Conservation (phyloP, 2,888 invertebrate genomes). For the Polia nebulosa region DNA sequence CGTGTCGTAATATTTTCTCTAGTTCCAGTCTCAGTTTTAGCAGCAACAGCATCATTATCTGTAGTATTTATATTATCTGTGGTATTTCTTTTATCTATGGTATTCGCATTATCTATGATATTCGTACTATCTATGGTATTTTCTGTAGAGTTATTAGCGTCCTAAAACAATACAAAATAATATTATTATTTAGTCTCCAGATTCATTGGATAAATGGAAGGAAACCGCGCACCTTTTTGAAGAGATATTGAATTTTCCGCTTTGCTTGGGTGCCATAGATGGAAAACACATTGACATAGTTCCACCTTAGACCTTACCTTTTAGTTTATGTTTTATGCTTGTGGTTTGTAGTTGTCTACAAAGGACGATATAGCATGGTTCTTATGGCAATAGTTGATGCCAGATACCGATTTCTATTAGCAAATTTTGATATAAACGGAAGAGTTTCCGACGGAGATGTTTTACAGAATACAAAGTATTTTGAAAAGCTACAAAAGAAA, state of each 20-base stretch:
- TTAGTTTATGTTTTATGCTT: too few relatives aligned
- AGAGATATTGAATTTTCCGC: background rate
- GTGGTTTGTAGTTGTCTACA: background rate
- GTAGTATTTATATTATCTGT: background rate
- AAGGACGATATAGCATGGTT: background rate
- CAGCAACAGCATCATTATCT: background rate
- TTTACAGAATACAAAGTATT: too few relatives aligned
- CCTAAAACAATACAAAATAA: constrained; percentile 4
- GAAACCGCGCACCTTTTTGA: background rate
- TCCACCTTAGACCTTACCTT: too few relatives aligned
- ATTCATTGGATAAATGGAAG: background rate
- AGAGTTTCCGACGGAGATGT: too few relatives aligned
- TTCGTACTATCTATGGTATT: background rate
- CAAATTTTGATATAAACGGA: too few relatives aligned
- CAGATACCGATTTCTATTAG: too few relatives aligned
- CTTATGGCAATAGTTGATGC: background rate
- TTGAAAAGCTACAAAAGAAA: too few relatives aligned
- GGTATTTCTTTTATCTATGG: too few relatives aligned
- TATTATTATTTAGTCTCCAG: background rate
- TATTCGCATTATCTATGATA: too few relatives aligned
- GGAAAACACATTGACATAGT: background rate
- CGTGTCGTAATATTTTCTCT: background rate
- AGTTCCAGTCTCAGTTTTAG: background rate
- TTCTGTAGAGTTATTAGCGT: background rate
- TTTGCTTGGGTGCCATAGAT: too few relatives aligned